Conservation (phyloP, 2,797 vertebrate genomes). For the Tragopan temminckii region DNA sequence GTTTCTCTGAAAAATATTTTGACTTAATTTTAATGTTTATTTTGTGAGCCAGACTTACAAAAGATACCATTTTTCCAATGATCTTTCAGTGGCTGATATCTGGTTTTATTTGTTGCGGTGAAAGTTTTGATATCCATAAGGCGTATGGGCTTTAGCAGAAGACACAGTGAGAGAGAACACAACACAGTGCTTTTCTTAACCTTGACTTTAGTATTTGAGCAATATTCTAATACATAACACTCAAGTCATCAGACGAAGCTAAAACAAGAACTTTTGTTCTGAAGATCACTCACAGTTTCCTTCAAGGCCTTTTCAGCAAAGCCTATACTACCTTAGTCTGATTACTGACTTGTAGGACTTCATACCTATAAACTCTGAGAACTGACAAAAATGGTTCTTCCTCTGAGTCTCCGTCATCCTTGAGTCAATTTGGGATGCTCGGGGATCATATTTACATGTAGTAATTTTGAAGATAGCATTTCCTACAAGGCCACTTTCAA, state of each 20-base stretch:
- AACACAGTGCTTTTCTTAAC: neutral
- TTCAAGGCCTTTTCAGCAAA: neutral
- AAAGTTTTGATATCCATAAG: neutral
- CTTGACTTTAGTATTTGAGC: neutral
- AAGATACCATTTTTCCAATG: neutral
- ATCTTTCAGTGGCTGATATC: neutral
- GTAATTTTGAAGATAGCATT: neutral
- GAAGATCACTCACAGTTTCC: neutral
- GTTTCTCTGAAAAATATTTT: neutral
- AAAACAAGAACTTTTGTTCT: neutral
- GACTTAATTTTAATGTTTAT: neutral
- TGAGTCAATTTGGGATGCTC: neutral
- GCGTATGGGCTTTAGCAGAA: neutral
- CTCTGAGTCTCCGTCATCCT: neutral
- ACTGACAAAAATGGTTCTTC: neutral
- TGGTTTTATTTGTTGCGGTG: neutral
- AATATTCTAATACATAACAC: neutral
- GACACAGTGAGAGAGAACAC: neutral
- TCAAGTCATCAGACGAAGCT: neutral
- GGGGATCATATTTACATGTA: neutral
- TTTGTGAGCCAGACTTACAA: neutral
- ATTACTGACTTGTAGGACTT: neutral
- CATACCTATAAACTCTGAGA: neutral
- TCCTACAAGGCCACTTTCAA: neutral
- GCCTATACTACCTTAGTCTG: neutral